Base-by-base conservation (phyloP, 1,140 invertebrate genomes). In the Plodia interpunctella region DNA sequence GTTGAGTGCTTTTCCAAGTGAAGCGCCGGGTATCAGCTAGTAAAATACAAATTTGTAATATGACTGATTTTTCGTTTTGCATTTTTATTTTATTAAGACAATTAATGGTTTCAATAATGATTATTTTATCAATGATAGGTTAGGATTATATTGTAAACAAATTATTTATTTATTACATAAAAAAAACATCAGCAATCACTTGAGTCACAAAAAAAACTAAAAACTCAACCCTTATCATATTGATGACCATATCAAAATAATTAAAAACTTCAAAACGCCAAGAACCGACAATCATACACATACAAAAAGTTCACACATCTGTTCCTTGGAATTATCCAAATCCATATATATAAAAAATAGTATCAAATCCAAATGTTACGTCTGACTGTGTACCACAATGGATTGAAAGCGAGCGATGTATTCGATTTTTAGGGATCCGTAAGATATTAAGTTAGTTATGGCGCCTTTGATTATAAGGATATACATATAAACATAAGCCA, bases 271-370 rank as follows among this genome's bases (percentile, higher is more conserved):
- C 54, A 55, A 28, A 28, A 55, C 17, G 54, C 15, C 50, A 19
- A 17, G 15, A 35, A 6, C 54, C 54, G 54, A 55, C 54, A 55
- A 55, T 18, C 28, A 0, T 20, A 0, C 13, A 38, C 13, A 38
- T 32, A 55, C 9, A 55, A 55, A 55, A 54, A 28, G 25, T 55
- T 55, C 13, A 55, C 30, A 55, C 54, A 55, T 55, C 54, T 55
- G 54, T 55, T 32, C 2, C 5, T 38, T 17, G 25, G 54, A 35
- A 38, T 55, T 55, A 55, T 32, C 30, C 17, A 35, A 51, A 51
- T 51, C 50, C 18, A 54, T 54, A 44, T 15, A 15, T 17, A 6
- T 44, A 44, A 44, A 44, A 44, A 44, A 17, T 44, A 44, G 13
- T 17, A 44, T 44, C 13, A 44, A 44, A 44, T 44, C 38, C 38